phyloP scores from a whole-genome alignment of 2,797 vertebrate genomes.

The Sebastes variabilis region DNA sequence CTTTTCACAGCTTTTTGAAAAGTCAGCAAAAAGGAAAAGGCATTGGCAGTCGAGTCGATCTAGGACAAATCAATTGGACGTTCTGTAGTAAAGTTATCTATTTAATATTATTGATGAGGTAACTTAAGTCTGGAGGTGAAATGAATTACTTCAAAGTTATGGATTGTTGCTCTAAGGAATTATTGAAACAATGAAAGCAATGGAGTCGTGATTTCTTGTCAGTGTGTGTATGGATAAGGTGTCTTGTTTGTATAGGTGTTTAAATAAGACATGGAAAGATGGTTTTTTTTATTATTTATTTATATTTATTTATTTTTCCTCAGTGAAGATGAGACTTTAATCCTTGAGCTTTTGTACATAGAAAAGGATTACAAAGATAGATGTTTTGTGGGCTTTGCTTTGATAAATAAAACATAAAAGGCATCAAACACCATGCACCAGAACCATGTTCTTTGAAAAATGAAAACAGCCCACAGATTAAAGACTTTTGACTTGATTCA shows the following conservation, averaged over 20 bases:
- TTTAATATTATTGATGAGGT: background rate
- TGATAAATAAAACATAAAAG: constrained; percentile 53
- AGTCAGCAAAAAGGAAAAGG: background rate
- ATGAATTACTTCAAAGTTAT: background rate
- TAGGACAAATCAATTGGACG: background rate
- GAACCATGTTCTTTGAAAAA: constrained; percentile 35
- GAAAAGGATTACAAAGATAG: constrained; percentile 25
- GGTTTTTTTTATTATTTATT: background rate
- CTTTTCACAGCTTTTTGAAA: background rate
- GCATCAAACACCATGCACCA: constrained; percentile 26
- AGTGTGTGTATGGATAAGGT: background rate
- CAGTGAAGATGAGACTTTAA: constrained; percentile 8
- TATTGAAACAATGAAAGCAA: background rate
- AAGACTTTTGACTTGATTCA: constrained; percentile 34
- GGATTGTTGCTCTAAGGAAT: background rate
- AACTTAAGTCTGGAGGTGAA: background rate
- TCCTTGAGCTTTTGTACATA: constrained; percentile 15
- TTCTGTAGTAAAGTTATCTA: background rate
- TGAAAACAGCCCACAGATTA: constrained; percentile 33
- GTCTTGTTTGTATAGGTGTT: background rate
- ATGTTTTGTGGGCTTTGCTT: constrained; percentile 35
- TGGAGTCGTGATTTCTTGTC: background rate
- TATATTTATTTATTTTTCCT: background rate
- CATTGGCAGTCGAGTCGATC: background rate
- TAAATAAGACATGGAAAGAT: background rate